Evolutionary conservation across 23 tunicate species (phyloP), one percentile per base, ranked within the genome.

Genomic region (Ascidia mentula): DNA sequence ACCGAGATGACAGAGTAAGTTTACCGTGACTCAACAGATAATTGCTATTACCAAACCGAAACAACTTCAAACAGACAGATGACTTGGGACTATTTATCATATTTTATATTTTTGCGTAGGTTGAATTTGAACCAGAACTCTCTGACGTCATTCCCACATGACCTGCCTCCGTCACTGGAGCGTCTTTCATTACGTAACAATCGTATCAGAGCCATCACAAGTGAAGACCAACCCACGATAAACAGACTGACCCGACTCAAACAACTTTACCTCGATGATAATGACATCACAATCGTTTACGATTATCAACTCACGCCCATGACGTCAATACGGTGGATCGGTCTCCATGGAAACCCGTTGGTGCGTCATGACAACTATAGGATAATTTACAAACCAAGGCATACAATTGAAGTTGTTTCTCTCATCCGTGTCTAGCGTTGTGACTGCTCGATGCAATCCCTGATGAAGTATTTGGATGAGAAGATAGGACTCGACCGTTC

Each of bases 361-460:
- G 85, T 81, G 72, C 24, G 13, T 42, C 15, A 12, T 34, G 7
- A 12, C 15, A 28, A 8, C 34, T 12, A 69, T 13, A 12, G 13
- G 34, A 9, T 69, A 12, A 69, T 42, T 12, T 12, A 12, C 53
- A 42, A 42, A 42, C 12, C 12, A 12, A 42, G 53, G 15, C 15
- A 42, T 42, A 15, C 15, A 42, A 9, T 15, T 42, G 15, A 42
- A 42, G 12, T 9, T 42, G 18, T 13, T 69, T 9, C 75, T 3
- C 40, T 72, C 75, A 72, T 35, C 75, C 31, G 34, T 31, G 42
- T 36, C 17, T 24, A 81, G 85, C 78, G 32, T 34, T 81, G 85
- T 70, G 85, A 81, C 75, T 81, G 85, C 40, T 81, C 85, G 59
- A 31, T 81, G 77, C 59, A 40, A 42, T 81, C 85, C 24, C 72